Conservation (phyloP, 2,113 vertebrate species). For the Xerus inauris region DNA sequence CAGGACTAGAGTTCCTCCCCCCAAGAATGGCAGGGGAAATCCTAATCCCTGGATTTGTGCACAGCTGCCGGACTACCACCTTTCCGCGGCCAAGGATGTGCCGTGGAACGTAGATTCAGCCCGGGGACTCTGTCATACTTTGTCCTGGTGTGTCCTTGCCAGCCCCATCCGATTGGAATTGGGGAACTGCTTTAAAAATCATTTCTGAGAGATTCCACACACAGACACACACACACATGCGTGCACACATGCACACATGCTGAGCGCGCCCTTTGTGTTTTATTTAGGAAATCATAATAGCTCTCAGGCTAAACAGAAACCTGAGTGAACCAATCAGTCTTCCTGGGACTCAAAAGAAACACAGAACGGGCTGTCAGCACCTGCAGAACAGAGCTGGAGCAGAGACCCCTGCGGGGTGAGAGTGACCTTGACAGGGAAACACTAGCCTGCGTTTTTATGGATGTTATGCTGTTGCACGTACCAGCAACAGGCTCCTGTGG, state of each 20-base stretch:
- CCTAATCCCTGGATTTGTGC: not conserved
- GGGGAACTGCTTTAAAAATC: conserved; percentile 5
- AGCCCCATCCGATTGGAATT: not conserved
- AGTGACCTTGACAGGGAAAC: conserved; percentile 43
- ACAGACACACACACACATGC: not conserved
- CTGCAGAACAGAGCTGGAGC: conserved; percentile 4
- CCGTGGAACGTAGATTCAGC: not conserved
- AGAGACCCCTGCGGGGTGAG: not conserved
- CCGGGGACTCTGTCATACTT: not conserved
- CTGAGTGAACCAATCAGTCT: conserved; percentile 37
- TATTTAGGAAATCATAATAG: conserved; percentile 41
- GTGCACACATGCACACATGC: not conserved
- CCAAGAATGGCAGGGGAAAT: not conserved
- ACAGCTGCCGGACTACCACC: not conserved
- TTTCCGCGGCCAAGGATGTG: not conserved
- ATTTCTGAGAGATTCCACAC: conserved; percentile 6
- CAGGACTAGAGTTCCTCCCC: not conserved
- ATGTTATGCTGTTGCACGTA: fast-evolving
- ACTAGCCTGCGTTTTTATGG: not conserved
- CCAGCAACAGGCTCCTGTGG: not conserved
- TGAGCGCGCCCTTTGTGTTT: conserved; percentile 49
- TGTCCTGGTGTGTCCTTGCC: not conserved
- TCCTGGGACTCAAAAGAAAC: conserved; percentile 30
- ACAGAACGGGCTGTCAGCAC: not conserved
- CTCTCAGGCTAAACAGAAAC: conserved; percentile 59